phyloP scores from a whole-genome alignment of 1,140 invertebrate species.

The Triops cancriformis region DNA sequence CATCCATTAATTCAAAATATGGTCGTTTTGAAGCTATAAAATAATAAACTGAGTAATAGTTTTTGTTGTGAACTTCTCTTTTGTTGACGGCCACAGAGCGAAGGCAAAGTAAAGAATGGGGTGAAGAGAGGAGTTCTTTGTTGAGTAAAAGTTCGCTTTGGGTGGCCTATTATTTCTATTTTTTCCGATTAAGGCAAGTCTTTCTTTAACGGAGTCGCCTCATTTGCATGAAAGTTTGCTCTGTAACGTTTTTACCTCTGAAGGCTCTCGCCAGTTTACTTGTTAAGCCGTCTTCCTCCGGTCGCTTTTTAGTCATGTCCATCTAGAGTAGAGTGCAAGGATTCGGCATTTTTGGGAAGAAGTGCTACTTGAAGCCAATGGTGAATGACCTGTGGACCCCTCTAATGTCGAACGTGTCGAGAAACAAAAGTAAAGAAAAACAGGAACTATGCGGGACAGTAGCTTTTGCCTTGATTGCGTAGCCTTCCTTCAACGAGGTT shows the following conservation, averaged over 20 bases:
- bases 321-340: not conserved
- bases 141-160: not conserved
- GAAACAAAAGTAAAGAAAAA: not conserved
- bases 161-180: conserved; percentile 10
- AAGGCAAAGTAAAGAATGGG: not conserved
- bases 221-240: not conserved
- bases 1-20: too few relatives aligned
- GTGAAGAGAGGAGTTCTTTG: not conserved
- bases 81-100: not conserved
- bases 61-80: too few relatives aligned
- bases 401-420: too few relatives aligned
- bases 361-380: not conserved
- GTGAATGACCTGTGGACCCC: not conserved
- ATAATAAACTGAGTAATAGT: too few relatives aligned
- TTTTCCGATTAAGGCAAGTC: conserved; percentile 6
- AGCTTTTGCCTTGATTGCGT: not conserved
- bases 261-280: too few relatives aligned
- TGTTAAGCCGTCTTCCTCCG: not conserved
- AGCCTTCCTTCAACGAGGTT: not conserved
- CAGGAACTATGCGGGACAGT: not conserved
- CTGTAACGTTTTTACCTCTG: not conserved
- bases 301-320: not conserved
- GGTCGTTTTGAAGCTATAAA: too few relatives aligned
- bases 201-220: not conserved
- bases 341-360: not conserved